Evolutionary conservation across 2,797 vertebrate genomes (phyloP), one percentile per base, ranked within the genome.

Genomic region (Yasuhikotakia modesta): DNA sequence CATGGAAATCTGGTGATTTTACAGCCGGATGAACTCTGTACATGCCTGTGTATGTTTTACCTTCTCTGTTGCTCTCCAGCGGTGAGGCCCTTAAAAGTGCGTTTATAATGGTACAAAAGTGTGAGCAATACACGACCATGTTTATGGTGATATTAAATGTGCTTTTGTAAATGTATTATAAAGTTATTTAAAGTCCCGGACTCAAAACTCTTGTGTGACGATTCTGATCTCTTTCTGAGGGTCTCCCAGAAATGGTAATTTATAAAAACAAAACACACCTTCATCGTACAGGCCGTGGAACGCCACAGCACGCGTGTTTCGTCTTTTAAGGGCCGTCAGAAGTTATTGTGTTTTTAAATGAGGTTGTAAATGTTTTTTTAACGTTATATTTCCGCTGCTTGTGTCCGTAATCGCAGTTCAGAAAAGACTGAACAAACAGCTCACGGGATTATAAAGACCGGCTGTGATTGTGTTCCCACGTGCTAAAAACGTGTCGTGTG

Each of bases 1-100:
- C 79, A 84, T 82, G 84, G 8, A 82, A 80, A 82, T 77, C 58
- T n/a, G n/a, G n/a, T n/a, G n/a, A 67, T 85, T 80, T 81, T 52
- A 81, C 73, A 3, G 57, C 64, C 17, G 67, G 45, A 60, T 70
- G 70, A 75, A 61, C n/a, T n/a, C n/a, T n/a, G n/a, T 75, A 80
- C 70, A 64, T 84, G 80, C 78, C 78, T 84, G 76, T 84, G 35
- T 21, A 45, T 70, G 45, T 78, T 71, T 78, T 81, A 73, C 79
- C 76, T 85, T 81, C 70, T 71, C 69, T 46, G 24, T 74, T 55
- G 35, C 3, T 35, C 32, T 35, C 7, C n/a, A n/a, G n/a, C n/a
- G n/a, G n/a, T n/a, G n/a, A n/a, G 32, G 64, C 70, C 79, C 68
- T 55, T 55, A 76, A 70, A 84, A 84, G 82, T 82, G 82, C 79